phyloP scores from a whole-genome alignment of 2,113 vertebrate genomes.

The Pholis gunnellus region DNA sequence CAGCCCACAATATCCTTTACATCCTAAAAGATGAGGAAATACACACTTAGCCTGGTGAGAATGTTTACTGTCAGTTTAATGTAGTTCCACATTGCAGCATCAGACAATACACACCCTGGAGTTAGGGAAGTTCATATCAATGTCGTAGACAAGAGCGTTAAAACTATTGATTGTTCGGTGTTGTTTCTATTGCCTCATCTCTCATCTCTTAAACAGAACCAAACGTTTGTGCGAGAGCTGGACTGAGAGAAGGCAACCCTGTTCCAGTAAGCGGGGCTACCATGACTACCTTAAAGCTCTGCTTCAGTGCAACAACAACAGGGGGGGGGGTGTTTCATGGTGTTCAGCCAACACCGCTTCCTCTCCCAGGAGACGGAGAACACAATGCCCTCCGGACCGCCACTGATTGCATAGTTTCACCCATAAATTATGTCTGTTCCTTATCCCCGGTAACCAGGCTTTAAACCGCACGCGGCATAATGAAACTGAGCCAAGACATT shows the following conservation, averaged over 20 bases:
- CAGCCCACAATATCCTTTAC: background rate
- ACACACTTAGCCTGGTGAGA: background rate
- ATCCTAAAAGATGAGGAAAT: constrained; percentile 1
- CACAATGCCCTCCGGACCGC: constrained; percentile 70
- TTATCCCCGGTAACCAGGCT: constrained; percentile 38
- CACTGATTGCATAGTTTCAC: constrained; percentile 67
- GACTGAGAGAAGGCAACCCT: constrained; percentile 44
- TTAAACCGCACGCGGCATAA: constrained; percentile 24
- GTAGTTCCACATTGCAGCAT: constrained; percentile 21
- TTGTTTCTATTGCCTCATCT: constrained; percentile 52
- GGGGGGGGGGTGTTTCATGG: constrained; percentile 68
- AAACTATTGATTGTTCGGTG: constrained; percentile 49
- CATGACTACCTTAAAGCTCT: constrained; percentile 73
- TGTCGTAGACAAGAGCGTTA: constrained; percentile 19
- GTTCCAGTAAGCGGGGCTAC: constrained; percentile 61
- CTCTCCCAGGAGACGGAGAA: constrained; percentile 76
- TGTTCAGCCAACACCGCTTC: constrained; percentile 71
- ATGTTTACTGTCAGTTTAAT: constrained; percentile 27
- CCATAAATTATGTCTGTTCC: constrained; percentile 64
- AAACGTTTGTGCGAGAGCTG: constrained; percentile 44
- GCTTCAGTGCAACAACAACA: constrained; percentile 62
- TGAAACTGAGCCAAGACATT: constrained; percentile 34
- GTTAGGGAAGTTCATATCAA: constrained; percentile 41
- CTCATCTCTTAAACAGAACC: constrained; percentile 56
- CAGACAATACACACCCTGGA: constrained; percentile 21